Evolutionary conservation across 2,888 invertebrate genomes (phyloP).

Genomic region (Hetaerina titia): DNA sequence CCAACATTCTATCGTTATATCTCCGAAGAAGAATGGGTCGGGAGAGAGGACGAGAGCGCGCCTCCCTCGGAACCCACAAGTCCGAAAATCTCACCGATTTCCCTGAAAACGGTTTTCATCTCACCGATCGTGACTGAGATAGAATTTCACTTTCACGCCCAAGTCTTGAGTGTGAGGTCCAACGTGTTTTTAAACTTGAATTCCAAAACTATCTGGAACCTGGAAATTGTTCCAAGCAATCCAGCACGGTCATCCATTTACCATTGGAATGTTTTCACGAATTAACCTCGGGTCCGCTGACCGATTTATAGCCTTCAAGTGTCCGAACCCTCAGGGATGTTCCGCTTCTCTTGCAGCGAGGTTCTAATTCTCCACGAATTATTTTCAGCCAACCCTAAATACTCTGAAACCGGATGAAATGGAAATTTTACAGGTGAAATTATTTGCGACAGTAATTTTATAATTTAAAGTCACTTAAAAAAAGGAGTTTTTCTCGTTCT

Average conservation of each 20-base stretch:
- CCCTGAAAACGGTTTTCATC: not conserved
- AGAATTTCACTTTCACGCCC: not conserved
- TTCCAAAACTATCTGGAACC: not conserved
- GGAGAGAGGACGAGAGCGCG: not conserved
- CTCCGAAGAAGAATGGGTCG: not conserved
- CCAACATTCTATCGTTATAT: not conserved
- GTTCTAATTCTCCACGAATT: not conserved
- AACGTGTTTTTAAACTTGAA: not conserved
- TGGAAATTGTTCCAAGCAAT: not conserved
- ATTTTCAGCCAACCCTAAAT: not conserved
- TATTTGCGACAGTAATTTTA: too few relatives aligned
- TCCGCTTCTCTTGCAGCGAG: not conserved
- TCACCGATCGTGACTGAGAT: not conserved
- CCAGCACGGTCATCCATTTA: not conserved
- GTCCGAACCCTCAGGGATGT: not conserved
- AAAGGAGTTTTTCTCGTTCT: too few relatives aligned
- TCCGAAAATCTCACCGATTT: not conserved
- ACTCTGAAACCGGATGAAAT: too few relatives aligned
- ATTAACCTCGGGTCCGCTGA: not conserved
- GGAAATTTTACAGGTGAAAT: too few relatives aligned
- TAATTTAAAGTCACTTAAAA: too few relatives aligned
- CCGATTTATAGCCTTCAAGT: not conserved
- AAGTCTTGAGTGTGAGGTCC: not conserved
- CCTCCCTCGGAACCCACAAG: not conserved
- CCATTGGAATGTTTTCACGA: not conserved